phyloP scores from a whole-genome alignment of 2,797 vertebrate genomes.

The Sebastes minor region DNA sequence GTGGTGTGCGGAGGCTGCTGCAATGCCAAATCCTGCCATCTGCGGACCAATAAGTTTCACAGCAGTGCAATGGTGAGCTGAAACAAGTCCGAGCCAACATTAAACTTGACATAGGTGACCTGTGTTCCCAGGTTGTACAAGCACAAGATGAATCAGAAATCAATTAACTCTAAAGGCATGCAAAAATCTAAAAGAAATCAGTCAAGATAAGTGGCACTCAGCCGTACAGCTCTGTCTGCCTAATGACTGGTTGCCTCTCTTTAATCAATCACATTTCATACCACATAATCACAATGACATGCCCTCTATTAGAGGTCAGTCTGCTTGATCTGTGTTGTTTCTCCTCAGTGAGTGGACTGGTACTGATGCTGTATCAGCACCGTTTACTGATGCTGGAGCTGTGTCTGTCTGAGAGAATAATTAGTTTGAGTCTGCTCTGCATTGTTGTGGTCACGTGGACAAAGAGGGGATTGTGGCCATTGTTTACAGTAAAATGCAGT shows the following conservation, averaged over 20 bases:
- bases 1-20: conserved; percentile 19
- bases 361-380: conserved; percentile 36
- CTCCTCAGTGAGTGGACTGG: conserved; percentile 14
- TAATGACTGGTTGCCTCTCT: conserved; percentile 69
- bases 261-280: conserved; percentile 86
- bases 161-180: conserved; percentile 66
- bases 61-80: conserved; percentile 22
- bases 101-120: conserved; percentile 49
- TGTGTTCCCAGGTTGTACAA: conserved; percentile 42
- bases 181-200: conserved; percentile 57
- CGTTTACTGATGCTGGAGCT: conserved; percentile 24
- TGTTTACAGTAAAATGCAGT: not conserved
- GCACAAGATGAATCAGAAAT: conserved; percentile 57
- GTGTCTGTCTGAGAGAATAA: conserved; percentile 18
- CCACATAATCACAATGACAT: conserved; percentile 77
- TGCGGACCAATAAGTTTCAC: conserved; percentile 44
- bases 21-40: conserved; percentile 49
- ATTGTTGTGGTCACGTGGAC: not conserved
- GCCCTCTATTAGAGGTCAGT: conserved; percentile 71
- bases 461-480: not conserved
- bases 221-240: conserved; percentile 44
- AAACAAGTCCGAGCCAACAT: not conserved
- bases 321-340: conserved; percentile 47
- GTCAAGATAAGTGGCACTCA: conserved; percentile 50
- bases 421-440: conserved; percentile 10